These are phyloP conservation scores for Cistogaster globosa DNA, from an alignment of 2,888 invertebrate genomes.

Conservation along the genomic window DNA sequence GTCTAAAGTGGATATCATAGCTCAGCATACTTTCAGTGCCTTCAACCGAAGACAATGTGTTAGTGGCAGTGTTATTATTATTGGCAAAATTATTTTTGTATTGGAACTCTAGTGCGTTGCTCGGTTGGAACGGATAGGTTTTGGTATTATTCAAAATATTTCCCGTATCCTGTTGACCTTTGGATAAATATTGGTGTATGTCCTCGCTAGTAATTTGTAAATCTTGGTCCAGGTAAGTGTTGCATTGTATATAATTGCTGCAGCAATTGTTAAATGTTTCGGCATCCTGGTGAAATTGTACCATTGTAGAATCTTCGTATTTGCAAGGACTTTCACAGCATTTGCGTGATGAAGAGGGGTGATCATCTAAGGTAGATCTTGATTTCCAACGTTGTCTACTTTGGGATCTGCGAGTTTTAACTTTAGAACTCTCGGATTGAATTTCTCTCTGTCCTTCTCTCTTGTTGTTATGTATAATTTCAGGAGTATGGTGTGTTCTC, in stretches of 20 bases:
- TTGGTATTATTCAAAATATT: slow-evolving; percentile 82
- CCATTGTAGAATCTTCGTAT: slow-evolving; percentile 81
- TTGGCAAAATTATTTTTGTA: slow-evolving; percentile 82
- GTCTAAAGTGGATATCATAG: slow-evolving; percentile 76
- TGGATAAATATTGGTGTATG: slow-evolving; percentile 82
- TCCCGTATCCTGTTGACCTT: slow-evolving; percentile 78
- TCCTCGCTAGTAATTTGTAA: slow-evolving; percentile 83
- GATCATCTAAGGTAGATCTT: slow-evolving; percentile 75
- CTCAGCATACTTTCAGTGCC: slow-evolving; percentile 73
- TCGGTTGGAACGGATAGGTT: slow-evolving; percentile 82
- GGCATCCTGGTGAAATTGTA: slow-evolving; percentile 82
- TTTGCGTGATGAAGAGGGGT: slow-evolving; percentile 77
- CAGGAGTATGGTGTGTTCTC: slow-evolving; percentile 25
- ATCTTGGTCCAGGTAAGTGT: slow-evolving; percentile 82
- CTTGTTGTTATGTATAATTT: slow-evolving; percentile 47
- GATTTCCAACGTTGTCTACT: slow-evolving; percentile 67
- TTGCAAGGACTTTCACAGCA: slow-evolving; percentile 80
- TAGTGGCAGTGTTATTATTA: slow-evolving; percentile 73
- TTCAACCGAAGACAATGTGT: slow-evolving; percentile 73
- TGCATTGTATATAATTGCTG: slow-evolving; percentile 82
- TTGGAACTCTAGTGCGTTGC: slow-evolving; percentile 82
- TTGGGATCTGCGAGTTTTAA: slow-evolving; percentile 49
- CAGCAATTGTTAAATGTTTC: slow-evolving; percentile 83
- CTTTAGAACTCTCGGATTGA: slow-evolving; percentile 59
- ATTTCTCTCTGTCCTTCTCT: slow-evolving; percentile 62